Percentiles rank a stretch among this genome's conserved stretches.
Conservation (phyloP, 1,140 invertebrate species). For the Spodoptera frugiperda region DNA sequence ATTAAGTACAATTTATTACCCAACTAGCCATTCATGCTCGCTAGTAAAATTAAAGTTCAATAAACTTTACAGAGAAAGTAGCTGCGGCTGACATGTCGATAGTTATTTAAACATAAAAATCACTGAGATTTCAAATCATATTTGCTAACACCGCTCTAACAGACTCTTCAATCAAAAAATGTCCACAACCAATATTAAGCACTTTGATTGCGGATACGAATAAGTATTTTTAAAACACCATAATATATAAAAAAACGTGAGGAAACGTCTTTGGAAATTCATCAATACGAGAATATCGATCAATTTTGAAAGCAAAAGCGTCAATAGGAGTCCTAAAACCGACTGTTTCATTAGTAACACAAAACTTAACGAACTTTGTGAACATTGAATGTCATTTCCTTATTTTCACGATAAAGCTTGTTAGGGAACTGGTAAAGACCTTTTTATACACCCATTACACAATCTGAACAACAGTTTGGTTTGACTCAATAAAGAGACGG, state of each 20-base stretch:
- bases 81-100: conserved; percentile 11
- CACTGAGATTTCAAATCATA: conserved; percentile 20
- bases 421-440: conserved; percentile 1
- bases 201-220: not conserved
- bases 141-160: not conserved
- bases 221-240: not conserved
- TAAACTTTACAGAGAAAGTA: conserved; percentile 35
- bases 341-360: not conserved
- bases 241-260: no score
- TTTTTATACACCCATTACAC: conserved; percentile 7
- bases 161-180: not conserved
- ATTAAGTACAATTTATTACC: conserved; percentile 1
- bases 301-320: not conserved
- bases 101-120: conserved; percentile 32
- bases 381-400: conserved; percentile 9
- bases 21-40: conserved; percentile 12
- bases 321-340: not conserved
- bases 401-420: conserved; percentile 27
- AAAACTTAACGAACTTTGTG: conserved; percentile 4
- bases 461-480: conserved; percentile 6
- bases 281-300: not conserved
- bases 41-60: conserved; percentile 32
- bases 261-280: not conserved
- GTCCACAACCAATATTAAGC: not conserved
- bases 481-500: not conserved